Base-by-base conservation (phyloP, 2,113 vertebrate species). In the Triplophysa siluroides region DNA sequence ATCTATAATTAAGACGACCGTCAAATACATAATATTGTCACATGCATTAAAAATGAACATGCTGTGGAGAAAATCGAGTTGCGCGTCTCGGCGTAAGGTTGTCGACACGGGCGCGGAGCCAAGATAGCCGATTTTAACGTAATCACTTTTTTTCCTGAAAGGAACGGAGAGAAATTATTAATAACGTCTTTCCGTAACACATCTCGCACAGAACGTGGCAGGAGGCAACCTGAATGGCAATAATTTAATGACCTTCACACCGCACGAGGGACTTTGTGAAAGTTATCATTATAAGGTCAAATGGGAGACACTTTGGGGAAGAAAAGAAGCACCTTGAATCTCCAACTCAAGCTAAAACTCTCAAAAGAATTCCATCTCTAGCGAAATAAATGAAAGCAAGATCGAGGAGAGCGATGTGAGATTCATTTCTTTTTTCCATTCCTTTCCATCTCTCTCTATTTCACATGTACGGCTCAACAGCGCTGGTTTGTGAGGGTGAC, bases 261-360 rank as follows among this genome's bases (percentile, higher is more conserved):
- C 50, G 74, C 61, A 11, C 9, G 21, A 33, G 11, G 24, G 74
- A 64, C 61, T 29, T 33, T 76, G 61, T 65, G 61, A 62, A 9
- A 65, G 61, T 65, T 76, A 50, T 76, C 60, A 29, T 76, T 76
- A 38, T 29, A 67, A 70, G 13, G 61, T 80, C 47, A 73, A 71
- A 72, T 19, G 60, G 6, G 52, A 43, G 54, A 66, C 33, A 21
- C 70, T 61, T 9, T 21, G 24, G 56, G n/a, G 24, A 61, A 65
- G 23, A 38, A 81, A 76, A 62, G 54, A 68, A 76, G 43, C 71
- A 76, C 72, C 72, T 69, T 81, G 79, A 76, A 81, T 50, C 67
- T 56, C 38, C 43, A 29, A 52, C 26, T 19, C 26, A 62, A 76
- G 63, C 47, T 52, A 23, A 60, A 67, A 58, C 63, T 76, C 63